Evolutionary conservation across 1,140 invertebrate genomes (phyloP).

Genomic region (Drosophila teissieri): DNA sequence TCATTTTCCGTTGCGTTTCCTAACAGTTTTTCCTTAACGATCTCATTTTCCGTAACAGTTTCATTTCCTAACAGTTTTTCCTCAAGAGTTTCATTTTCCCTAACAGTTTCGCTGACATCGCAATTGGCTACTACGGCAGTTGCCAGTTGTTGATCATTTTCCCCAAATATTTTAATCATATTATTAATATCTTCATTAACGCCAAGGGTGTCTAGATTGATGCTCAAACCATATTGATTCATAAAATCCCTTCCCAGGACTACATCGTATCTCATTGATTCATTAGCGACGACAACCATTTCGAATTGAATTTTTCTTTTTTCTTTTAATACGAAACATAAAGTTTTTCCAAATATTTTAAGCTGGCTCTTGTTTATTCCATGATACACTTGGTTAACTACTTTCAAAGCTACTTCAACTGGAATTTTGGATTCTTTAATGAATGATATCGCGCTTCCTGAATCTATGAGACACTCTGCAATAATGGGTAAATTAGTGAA

Average conservation of each 20-base stretch:
- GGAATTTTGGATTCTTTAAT: no score
- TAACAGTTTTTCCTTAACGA: background rate
- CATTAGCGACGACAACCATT: constrained; percentile 3
- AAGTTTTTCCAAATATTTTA: no score
- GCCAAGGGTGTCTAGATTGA: constrained; percentile 2
- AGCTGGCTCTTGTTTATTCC: no score
- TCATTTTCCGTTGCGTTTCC: background rate
- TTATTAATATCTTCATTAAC: background rate
- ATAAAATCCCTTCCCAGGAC: constrained; percentile 4
- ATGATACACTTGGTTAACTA: no score
- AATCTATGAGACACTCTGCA: no score
- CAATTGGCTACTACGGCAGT: background rate
- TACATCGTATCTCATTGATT: constrained; percentile 14
- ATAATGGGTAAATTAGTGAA: no score
- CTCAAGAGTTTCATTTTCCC: background rate
- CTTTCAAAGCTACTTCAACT: no score
- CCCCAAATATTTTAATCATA: background rate
- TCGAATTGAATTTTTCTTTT: background rate
- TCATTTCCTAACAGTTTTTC: background rate
- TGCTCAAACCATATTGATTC: constrained; percentile 1
- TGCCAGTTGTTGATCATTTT: background rate
- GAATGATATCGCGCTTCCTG: no score
- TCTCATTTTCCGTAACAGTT: background rate
- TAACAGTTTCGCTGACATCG: background rate
- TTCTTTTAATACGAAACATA: no score